phyloP scores from a whole-genome alignment of 2,888 invertebrate species.

The Altica lythri region DNA sequence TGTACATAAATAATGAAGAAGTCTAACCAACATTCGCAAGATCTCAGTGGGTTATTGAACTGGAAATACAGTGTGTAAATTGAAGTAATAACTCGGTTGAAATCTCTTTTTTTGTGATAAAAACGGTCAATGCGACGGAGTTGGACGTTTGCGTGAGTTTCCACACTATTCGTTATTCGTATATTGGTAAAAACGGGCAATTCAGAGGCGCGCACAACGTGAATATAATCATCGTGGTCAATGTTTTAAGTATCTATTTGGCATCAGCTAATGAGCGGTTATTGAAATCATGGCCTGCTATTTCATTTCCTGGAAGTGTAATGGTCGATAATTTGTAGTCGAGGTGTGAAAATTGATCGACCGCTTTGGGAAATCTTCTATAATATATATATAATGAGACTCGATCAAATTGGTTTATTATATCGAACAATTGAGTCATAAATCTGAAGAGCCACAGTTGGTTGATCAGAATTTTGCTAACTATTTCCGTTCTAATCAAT shows the following conservation, averaged over 20 bases:
- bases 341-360: conserved; percentile 18
- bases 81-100: conserved; percentile 7
- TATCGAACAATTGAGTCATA: conserved; percentile 3
- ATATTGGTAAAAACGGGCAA: conserved; percentile 23
- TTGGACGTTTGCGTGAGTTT: conserved; percentile 28
- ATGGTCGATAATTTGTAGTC: conserved; percentile 16
- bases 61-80: conserved; percentile 2
- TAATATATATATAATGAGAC: conserved; percentile 4
- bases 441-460: too few species aligned
- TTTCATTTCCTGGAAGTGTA: conserved; percentile 22
- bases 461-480: too few species aligned
- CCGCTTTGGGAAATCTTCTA: conserved; percentile 14
- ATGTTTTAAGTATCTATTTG: conserved; percentile 24
- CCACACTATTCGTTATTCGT: too few species aligned
- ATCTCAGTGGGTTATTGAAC: conserved; percentile 11
- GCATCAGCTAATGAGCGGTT: conserved; percentile 21
- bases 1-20: background rate
- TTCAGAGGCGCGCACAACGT: conserved; percentile 17
- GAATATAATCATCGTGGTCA: conserved; percentile 22
- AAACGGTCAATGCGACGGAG: conserved; percentile 10
- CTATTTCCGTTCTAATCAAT: too few species aligned
- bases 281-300: conserved; percentile 10
- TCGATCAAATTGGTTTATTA: background rate
- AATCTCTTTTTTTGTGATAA: conserved; percentile 7
- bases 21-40: background rate